These are phyloP conservation scores for Tetranychus cinnabarinus DNA, from an alignment of 1,140 invertebrate genomes.

Conservation along the genomic window DNA sequence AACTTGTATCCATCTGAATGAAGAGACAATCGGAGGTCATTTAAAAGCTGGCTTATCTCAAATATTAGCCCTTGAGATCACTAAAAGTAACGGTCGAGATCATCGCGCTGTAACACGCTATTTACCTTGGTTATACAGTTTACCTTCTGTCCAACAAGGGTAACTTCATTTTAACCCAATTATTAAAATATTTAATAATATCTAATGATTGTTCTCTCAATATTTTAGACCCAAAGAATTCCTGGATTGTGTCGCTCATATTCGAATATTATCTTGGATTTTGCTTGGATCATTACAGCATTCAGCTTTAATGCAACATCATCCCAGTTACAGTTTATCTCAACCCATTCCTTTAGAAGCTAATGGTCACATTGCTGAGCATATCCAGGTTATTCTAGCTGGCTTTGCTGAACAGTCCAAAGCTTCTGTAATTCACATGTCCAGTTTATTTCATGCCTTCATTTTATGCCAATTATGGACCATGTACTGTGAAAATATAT, in stretches of 20 bases:
- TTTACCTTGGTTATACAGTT: constrained; percentile 74
- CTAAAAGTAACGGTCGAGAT: constrained; percentile 56
- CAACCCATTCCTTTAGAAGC: constrained; percentile 85
- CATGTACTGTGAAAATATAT: constrained; percentile 78
- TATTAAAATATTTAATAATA: background rate
- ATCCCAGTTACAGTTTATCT: constrained; percentile 16
- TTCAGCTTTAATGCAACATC: constrained; percentile 32
- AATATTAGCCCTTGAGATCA: constrained; percentile 77
- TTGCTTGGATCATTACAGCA: constrained; percentile 77
- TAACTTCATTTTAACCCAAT: constrained; percentile 18
- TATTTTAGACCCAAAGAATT: constrained; percentile 59
- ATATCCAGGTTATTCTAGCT: constrained; percentile 72
- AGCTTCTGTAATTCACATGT: constrained; percentile 72
- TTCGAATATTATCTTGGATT: constrained; percentile 82
- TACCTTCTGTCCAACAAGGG: constrained; percentile 64
- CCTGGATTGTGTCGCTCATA: constrained; percentile 77
- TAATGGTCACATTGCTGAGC: constrained; percentile 83
- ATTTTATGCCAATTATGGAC: constrained; percentile 71
- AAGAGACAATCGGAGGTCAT: constrained; percentile 82
- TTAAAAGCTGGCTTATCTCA: constrained; percentile 86
- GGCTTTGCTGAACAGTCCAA: constrained; percentile 91
- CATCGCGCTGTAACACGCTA: constrained; percentile 55
- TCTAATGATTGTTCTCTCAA: background rate
- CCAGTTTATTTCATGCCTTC: constrained; percentile 41
- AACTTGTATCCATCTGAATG: constrained; percentile 47